Evolutionary conservation across 2,888 invertebrate genomes (phyloP).

Genomic region (Metalampra italica): DNA sequence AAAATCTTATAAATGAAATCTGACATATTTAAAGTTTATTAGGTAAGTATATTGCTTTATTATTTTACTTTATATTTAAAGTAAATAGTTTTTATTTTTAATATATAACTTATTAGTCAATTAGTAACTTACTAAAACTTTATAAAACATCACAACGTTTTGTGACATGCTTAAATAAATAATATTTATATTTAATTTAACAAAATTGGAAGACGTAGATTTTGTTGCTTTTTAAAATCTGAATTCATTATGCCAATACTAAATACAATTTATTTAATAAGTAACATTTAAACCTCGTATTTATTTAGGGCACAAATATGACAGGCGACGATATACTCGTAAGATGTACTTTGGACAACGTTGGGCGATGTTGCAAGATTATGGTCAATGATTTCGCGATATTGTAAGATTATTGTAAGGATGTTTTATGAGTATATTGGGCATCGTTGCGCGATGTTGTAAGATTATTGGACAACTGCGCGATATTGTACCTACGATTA

Average conservation of each 20-base stretch:
- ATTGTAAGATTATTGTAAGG: too few relatives aligned
- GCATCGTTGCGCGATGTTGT: too few relatives aligned
- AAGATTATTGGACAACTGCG: too few relatives aligned
- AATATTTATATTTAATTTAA: slow-evolving; percentile 21
- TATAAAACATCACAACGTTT: slow-evolving; percentile 20
- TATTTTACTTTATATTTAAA: not conserved
- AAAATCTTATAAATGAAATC: not conserved
- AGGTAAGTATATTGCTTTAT: not conserved
- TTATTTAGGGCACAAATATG: slow-evolving; percentile 10
- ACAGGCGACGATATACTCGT: too few relatives aligned
- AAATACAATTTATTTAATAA: slow-evolving; percentile 15
- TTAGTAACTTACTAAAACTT: not conserved
- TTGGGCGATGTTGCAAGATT: too few relatives aligned
- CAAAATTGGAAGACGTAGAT: slow-evolving; percentile 61
- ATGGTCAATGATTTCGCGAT: too few relatives aligned
- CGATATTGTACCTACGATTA: too few relatives aligned
- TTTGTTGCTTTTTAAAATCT: slow-evolving; percentile 41
- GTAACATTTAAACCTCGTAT: not conserved
- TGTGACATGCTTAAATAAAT: slow-evolving; percentile 22
- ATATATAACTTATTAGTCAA: not conserved
- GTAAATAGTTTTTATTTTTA: not conserved
- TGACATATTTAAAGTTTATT: not conserved
- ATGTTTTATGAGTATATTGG: too few relatives aligned
- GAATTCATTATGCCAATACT: slow-evolving; percentile 37
- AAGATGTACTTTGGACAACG: too few relatives aligned